A percentile compares a stretch with the other conserved stretches of the same genome.
phyloP scores from a whole-genome alignment of 1,140 invertebrate genomes.

The Microvelia longipes region DNA sequence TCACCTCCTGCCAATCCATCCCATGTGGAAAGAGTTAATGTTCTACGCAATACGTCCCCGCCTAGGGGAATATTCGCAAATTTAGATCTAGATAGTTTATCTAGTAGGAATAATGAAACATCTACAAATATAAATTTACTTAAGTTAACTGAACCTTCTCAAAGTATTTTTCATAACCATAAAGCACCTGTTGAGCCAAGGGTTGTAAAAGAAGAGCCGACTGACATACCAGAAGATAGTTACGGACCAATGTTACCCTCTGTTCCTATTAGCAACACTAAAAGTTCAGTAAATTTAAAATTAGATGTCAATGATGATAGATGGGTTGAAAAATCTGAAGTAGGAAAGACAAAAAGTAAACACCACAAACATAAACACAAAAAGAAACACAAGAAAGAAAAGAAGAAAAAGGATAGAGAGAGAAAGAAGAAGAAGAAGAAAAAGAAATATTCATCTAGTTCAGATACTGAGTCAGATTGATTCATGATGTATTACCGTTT shows the following conservation, averaged over 20 bases:
- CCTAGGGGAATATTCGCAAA: conserved; percentile 58
- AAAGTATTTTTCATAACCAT: not conserved
- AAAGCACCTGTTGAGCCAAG: not conserved
- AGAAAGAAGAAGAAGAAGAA: conserved; percentile 10
- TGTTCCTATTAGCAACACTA: not conserved
- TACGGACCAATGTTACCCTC: not conserved
- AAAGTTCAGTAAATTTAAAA: not conserved
- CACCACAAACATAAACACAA: not conserved
- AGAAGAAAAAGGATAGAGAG: not conserved
- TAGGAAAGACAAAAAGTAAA: not conserved
- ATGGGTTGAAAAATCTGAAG: not conserved
- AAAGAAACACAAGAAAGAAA: conserved; percentile 4
- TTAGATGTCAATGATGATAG: not conserved
- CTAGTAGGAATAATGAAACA: not conserved
- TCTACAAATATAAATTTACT: not conserved
- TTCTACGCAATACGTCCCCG: conserved; percentile 45
- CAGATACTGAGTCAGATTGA: not conserved
- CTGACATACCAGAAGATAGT: not conserved
- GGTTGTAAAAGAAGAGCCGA: not conserved
- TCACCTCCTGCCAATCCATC: too few relatives aligned
- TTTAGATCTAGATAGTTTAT: conserved; percentile 41
- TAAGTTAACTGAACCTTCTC: not conserved
- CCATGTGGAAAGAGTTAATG: conserved; percentile 30
- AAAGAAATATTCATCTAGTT: not conserved
- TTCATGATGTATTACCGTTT: too few relatives aligned